Percentiles rank a stretch among this genome's conserved stretches.
Evolutionary conservation across 2,888 invertebrate genomes (phyloP).

Genomic region (Stenichneumon culpator): DNA sequence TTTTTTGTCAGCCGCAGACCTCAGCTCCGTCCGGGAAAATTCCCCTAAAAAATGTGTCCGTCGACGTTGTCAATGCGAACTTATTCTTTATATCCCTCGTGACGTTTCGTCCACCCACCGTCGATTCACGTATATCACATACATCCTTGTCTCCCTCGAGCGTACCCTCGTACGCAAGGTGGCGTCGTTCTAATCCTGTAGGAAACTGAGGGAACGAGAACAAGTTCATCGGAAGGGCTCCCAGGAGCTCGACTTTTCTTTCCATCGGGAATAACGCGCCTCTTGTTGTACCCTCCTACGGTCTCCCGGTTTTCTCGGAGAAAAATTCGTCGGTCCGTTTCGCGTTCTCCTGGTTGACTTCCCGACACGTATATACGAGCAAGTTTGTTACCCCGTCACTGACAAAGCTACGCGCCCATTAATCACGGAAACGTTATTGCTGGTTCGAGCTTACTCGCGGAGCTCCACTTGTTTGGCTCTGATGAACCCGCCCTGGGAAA

Average conservation of each 20-base stretch:
- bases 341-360: constrained; percentile 31
- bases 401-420: constrained; percentile 53
- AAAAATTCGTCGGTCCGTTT: constrained; percentile 37
- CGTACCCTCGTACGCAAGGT: background rate
- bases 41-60: constrained; percentile 6
- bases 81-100: constrained; percentile 41
- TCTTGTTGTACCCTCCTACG: constrained; percentile 22
- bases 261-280: constrained; percentile 25
- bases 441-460: background rate
- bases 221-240: constrained; percentile 33
- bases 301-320: background rate
- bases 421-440: constrained; percentile 55
- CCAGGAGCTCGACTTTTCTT: constrained; percentile 36
- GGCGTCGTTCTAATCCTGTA: constrained; percentile 10
- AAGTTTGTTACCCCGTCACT: constrained; percentile 28
- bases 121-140: constrained; percentile 6
- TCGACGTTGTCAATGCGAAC: constrained; percentile 8
- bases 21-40: background rate
- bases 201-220: constrained; percentile 22
- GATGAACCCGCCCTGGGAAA: background rate
- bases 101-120: constrained; percentile 21
- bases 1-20: constrained; percentile 27
- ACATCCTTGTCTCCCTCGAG: constrained; percentile 13
- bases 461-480: background rate
- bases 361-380: constrained; percentile 28